phyloP scores from a whole-genome alignment of 1,140 invertebrate species.

The Tyrophagus putrescentiae region DNA sequence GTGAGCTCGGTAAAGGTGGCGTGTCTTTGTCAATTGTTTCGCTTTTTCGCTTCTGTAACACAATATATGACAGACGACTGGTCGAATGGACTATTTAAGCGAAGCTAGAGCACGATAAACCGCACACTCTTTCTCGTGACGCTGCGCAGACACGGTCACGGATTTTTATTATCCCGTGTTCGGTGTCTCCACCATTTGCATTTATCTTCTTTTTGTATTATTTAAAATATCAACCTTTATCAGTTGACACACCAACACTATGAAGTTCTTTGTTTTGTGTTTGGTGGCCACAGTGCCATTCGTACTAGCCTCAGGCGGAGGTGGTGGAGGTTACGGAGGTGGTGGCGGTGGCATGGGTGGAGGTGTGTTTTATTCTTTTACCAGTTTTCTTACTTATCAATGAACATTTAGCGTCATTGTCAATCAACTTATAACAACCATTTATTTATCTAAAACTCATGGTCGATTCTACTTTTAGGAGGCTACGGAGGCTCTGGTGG shows the following conservation, averaged over 20 bases:
- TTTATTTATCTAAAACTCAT: too few species aligned
- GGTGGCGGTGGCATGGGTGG: too few species aligned
- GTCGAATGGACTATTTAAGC: not conserved
- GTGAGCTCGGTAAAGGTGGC: too few species aligned
- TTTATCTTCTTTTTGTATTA: not conserved
- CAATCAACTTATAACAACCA: too few species aligned
- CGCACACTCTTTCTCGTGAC: not conserved
- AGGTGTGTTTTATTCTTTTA: too few species aligned
- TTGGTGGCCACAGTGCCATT: constrained; percentile 6
- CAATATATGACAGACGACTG: too few species aligned
- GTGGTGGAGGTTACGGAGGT: not conserved
- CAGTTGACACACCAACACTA: constrained; percentile 1
- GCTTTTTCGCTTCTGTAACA: too few species aligned
- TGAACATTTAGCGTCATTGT: too few species aligned
- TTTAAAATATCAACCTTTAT: not conserved
- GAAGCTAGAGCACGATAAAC: not conserved
- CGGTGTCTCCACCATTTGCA: not conserved
- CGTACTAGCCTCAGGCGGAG: constrained; percentile 2
- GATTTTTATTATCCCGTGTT: not conserved
- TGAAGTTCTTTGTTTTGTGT: not conserved
- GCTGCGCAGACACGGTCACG: not conserved
- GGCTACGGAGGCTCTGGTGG: too few species aligned
- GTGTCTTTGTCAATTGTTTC: too few species aligned
- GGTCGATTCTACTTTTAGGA: too few species aligned
- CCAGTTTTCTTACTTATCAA: too few species aligned